Conservation (phyloP, 2,888 invertebrate genomes). For the Rutpela maculata region DNA sequence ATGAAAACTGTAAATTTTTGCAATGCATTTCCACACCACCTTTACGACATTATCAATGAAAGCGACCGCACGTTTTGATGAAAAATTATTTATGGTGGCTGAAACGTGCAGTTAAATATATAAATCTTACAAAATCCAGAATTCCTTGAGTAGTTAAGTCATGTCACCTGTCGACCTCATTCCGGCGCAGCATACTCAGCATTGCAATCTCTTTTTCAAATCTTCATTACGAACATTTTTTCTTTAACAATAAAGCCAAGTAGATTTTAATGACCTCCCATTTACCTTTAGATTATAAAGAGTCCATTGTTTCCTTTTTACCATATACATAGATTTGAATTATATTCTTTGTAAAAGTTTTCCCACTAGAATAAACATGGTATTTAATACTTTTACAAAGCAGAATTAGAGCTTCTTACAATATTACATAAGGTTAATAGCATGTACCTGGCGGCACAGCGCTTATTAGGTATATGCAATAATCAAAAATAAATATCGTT, state of each 20-base stretch:
- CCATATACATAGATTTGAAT: background rate
- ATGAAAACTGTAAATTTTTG: slow-evolving; percentile 7
- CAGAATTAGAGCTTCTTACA: slow-evolving; percentile 1
- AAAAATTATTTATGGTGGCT: slow-evolving; percentile 6
- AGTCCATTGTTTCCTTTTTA: background rate
- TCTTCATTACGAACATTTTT: background rate
- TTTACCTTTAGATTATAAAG: slow-evolving; percentile 3
- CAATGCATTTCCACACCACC: background rate
- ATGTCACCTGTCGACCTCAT: slow-evolving; percentile 7
- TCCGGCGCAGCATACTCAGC: background rate
- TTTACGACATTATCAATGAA: background rate
- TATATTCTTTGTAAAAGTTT: background rate
- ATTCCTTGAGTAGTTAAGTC: slow-evolving; percentile 4
- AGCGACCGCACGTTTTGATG: background rate
- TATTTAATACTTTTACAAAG: background rate
- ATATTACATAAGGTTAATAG: background rate
- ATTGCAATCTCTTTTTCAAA: background rate
- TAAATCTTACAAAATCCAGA: slow-evolving; percentile 2
- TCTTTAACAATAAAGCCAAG: background rate
- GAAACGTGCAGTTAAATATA: background rate
- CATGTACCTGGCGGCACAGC: background rate
- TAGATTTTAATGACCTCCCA: background rate
- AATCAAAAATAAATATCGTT: too few species aligned
- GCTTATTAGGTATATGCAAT: too few species aligned
- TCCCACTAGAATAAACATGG: background rate